Conservation (phyloP, 2,113 vertebrate species). For the Dasyornis broadbenti region DNA sequence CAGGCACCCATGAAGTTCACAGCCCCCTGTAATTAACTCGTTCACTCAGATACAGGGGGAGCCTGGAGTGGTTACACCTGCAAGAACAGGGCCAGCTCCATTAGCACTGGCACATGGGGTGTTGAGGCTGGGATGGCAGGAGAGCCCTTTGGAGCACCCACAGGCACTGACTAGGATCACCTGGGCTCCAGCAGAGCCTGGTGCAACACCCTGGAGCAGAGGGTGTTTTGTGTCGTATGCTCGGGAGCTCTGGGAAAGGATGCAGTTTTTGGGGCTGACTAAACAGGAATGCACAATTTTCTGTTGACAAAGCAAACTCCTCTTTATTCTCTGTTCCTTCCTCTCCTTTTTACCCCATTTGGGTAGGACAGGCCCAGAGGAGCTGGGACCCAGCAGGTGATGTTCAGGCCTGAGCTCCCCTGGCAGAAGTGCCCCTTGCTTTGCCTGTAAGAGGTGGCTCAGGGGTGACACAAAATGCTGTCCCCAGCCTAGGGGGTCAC, state of each 20-base stretch:
- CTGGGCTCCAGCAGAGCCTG: background rate
- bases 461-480: background rate
- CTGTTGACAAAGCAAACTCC: background rate
- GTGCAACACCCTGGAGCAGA: background rate
- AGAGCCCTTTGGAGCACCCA: background rate
- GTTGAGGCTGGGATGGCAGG: background rate
- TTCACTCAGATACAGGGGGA: no score
- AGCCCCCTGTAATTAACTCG: background rate
- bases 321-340: background rate
- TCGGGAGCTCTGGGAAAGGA: background rate
- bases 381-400: background rate
- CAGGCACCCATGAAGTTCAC: background rate
- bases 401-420: background rate
- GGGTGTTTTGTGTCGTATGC: background rate
- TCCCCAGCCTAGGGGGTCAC: background rate
- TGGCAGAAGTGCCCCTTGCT: background rate
- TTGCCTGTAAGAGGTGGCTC: background rate
- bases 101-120: fast-evolving
- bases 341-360: background rate
- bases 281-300: background rate
- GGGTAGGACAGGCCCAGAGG: background rate
- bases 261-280: background rate
- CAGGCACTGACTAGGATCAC: background rate
- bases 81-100: fast-evolving
- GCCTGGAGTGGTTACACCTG: background rate